A percentile compares a stretch with the other conserved stretches of the same genome.
phyloP scores from a whole-genome alignment of 2,797 vertebrate species.

The Dallia pectoralis region DNA sequence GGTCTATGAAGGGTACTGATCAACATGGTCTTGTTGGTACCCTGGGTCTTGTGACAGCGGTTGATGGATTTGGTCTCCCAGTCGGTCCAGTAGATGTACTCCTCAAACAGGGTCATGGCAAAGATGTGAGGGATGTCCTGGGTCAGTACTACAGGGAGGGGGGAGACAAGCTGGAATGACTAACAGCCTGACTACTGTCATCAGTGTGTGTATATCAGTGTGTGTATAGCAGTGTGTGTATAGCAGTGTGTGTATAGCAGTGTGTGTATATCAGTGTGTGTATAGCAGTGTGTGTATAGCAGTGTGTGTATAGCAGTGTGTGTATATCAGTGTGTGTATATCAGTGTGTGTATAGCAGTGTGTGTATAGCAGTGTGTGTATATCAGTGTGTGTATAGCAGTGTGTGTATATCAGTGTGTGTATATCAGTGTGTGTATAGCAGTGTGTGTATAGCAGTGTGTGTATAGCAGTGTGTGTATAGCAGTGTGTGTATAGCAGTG shows the following conservation, averaged over 20 bases:
- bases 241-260: background rate
- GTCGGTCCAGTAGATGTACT: conserved; percentile 98
- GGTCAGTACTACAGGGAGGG: conserved; percentile 54
- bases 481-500: background rate
- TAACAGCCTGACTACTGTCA: too few species aligned
- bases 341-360: background rate
- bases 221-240: background rate
- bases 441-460: conserved; percentile 1
- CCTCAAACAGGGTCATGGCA: conserved; percentile 95
- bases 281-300: background rate
- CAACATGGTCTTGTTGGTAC: conserved; percentile 87
- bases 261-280: background rate
- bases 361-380: conserved; percentile 4
- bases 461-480: background rate
- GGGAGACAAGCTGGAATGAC: too few species aligned
- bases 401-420: conserved; percentile 1
- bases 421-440: background rate
- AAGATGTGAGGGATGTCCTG: conserved; percentile 98
- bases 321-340: background rate
- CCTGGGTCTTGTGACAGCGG: conserved; percentile 86
- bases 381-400: background rate
- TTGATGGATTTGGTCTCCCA: conserved; percentile 99
- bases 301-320: background rate
- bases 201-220: background rate
- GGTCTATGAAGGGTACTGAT: conserved; percentile 97